Evolutionary conservation across 2,797 vertebrate genomes (phyloP), one percentile per base, ranked within the genome.

Genomic region (Helostoma temminkii): DNA sequence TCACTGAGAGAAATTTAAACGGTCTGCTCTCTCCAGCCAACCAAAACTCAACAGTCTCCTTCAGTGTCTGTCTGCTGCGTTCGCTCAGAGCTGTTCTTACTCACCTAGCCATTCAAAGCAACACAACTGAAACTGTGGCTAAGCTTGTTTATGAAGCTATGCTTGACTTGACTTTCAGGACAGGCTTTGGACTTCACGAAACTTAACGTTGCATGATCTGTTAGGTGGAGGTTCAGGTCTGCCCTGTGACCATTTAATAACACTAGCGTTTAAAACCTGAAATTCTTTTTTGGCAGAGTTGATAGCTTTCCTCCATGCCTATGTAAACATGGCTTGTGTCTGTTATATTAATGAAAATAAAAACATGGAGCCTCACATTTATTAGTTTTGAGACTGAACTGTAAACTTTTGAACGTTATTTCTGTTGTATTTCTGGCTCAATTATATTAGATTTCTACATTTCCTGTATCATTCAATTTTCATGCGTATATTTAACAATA

Each of bases 1-100:
- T 77, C 71, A 42, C 74, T 16, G 54, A 74, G 34, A 84, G 83
- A 90, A 89, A 88, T 86, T 32, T 80, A 87, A 91, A 86, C 84
- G 0, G 22, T 6, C 55, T 56, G 61, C 43, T 66, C 39, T 65
- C 41, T 60, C 22, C 66, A 67, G 76, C 88, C 84, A 83, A 89
- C 75, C 80, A 78, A 62, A 81, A 48, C 75, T 74, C 66, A 69
- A 59, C 56, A 58, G 63, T 80, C 87, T 78, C 49, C 54, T 65
- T 62, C 49, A 14, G 36, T 49, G 47, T 71, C 58, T 81, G 56
- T 77, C 76, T 72, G 66, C 80, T 73, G 57, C 45, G 9, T 49
- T 76, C 37, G 46, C 43, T 49, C 32, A 57, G 53, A 58, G 34
- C 64, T 37, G 34, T 19, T 64, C 34, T 22, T 26, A 41, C 47